phyloP scores from a whole-genome alignment of 2,888 invertebrate species.

The Athripsodes cinereus region DNA sequence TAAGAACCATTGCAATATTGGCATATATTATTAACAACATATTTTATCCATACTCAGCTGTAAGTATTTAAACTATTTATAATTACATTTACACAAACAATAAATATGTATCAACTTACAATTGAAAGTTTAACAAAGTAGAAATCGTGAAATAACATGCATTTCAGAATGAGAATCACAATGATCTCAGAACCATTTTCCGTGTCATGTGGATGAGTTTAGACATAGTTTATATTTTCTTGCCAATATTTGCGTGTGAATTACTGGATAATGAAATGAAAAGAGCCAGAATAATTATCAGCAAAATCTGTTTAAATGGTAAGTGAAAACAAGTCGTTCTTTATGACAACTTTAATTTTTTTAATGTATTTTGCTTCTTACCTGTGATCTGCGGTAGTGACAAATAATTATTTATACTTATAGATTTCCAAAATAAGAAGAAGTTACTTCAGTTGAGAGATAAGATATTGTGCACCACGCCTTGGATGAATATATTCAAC shows the following conservation, averaged over 20 bases:
- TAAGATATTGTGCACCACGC: neutral
- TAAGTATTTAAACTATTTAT: too few species aligned
- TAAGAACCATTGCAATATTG: neutral
- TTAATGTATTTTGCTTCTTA: too few species aligned
- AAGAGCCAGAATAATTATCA: neutral
- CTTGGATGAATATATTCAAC: neutral
- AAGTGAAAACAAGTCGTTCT: too few species aligned
- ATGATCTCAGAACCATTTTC: neutral
- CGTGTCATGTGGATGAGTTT: neutral
- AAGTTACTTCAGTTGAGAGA: neutral
- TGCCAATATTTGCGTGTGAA: neutral
- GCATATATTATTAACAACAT: neutral
- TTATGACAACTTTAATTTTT: too few species aligned
- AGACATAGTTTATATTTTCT: neutral
- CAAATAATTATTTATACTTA: too few species aligned
- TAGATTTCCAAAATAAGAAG: too few species aligned
- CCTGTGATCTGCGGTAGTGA: too few species aligned
- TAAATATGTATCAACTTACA: too few species aligned
- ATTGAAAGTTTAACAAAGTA: too few species aligned
- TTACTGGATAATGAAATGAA: neutral
- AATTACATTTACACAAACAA: too few species aligned
- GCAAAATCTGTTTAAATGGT: neutral
- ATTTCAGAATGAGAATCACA: neutral
- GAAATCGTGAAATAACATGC: neutral
- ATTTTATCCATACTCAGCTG: too few species aligned